Percentiles rank a stretch among this genome's conserved stretches.
Conservation (phyloP, 2,113 vertebrate genomes). For the Columbina picui region DNA sequence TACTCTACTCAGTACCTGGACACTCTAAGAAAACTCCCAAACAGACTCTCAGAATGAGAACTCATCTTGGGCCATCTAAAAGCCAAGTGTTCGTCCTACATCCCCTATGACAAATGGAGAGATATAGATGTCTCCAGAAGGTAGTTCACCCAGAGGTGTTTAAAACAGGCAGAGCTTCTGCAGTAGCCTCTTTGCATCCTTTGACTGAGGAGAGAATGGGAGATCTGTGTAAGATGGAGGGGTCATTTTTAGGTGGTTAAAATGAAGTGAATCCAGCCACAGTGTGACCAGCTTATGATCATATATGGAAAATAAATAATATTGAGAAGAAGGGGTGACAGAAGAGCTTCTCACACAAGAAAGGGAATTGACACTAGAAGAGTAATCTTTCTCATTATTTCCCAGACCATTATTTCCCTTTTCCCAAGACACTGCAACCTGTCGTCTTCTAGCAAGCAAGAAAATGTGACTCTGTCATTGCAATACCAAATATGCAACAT, state of each 20-base stretch:
- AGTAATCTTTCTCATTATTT: not conserved
- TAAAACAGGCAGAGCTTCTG: not conserved
- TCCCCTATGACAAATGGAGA: not conserved
- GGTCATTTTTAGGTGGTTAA: not conserved
- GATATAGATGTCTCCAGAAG: not conserved
- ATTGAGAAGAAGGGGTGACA: not conserved
- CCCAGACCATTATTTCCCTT: not conserved
- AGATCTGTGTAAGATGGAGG: not conserved
- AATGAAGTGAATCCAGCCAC: not conserved
- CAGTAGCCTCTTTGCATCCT: not conserved
- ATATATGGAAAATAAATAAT: not conserved
- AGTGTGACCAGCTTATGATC: not conserved
- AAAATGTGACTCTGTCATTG: not conserved
- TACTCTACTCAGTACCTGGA: not conserved
- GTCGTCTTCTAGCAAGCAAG: not conserved
- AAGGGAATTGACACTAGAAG: not conserved
- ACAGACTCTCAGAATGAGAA: not conserved
- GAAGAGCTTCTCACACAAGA: not conserved
- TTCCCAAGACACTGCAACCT: not conserved
- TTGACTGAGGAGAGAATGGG: not conserved
- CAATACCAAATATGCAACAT: not conserved
- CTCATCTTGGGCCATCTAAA: not conserved
- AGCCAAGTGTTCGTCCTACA: not conserved
- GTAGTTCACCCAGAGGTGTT: not conserved
- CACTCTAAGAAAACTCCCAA: not conserved